Evolutionary conservation across 2,888 invertebrate genomes (phyloP), one percentile per base, ranked within the genome.

Genomic region (Acanthosoma haemorrhoidale): DNA sequence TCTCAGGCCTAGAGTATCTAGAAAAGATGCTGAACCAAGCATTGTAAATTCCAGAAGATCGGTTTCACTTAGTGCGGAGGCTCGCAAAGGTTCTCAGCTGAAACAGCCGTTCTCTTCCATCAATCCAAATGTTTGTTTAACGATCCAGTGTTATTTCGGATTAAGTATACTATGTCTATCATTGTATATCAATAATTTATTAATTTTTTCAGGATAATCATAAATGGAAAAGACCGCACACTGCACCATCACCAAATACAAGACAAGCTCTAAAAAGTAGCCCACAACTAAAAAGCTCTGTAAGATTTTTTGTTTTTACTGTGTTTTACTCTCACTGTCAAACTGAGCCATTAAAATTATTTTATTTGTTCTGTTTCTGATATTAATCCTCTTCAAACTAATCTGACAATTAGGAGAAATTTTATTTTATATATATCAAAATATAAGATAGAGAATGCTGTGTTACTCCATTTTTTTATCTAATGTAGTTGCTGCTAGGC

Each of bases 101-200:
- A 64, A 64, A 43, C 64, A 38, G 15, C 64, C 64, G 31, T 64
- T 64, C 31, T 43, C 64, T 29, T 21, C 64, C 15, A 21, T 64
- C 39, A 64, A 64, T 39, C 29, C 39, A 43, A 64, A 43, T 41
- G 64, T 64, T 41, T 29, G 64, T 64, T 58, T 9, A 25, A 36
- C 0, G 16, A 34, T 13, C 3, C n/a, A 2, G 3, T 43, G 13
- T 21, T 4, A 9, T 21, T 43, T 43, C 11, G 5, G 18, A 21
- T 13, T 43, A 21, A 21, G 13, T 13, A 11, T 36, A 36, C 11
- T 11, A 36, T 34, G 6, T 31, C 11, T 11, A 18, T 31, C n/a
- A 32, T 58, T 15, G 4, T 29, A 6, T 31, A 8, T 21, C 15
- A 6, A 4, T 58, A 8, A 31, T 6, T 11, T 58, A 31, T 59